phyloP scores from a whole-genome alignment of 1,140 invertebrate genomes.

The Antheraea mylitta region DNA sequence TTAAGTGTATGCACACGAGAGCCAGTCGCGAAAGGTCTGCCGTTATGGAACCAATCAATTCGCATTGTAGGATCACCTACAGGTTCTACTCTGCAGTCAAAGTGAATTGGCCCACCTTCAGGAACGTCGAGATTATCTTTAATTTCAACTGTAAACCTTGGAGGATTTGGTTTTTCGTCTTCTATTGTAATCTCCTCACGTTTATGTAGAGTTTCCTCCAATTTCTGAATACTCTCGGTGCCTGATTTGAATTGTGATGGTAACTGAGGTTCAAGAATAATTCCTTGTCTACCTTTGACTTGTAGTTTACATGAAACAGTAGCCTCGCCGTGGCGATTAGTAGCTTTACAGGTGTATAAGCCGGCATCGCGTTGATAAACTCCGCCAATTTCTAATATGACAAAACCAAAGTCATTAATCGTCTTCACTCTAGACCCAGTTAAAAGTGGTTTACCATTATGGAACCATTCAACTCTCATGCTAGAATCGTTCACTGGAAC shows the following conservation, averaged over 20 bases:
- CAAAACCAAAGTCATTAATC: conserved; percentile 96
- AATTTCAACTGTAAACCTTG: conserved; percentile 91
- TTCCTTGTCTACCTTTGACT: conserved; percentile 91
- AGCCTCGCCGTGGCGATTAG: conserved; percentile 94
- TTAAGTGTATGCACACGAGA: conserved; percentile 94
- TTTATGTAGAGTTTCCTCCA: conserved; percentile 94
- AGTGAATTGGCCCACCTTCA: conserved; percentile 93
- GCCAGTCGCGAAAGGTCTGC: conserved; percentile 91
- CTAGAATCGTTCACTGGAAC: conserved; percentile 95
- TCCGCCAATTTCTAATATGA: conserved; percentile 93
- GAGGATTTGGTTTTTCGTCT: conserved; percentile 92
- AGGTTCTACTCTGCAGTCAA: conserved; percentile 94
- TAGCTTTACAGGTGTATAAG: conserved; percentile 94
- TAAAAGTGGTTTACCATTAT: conserved; percentile 94
- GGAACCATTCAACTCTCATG: conserved; percentile 97
- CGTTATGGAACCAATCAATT: conserved; percentile 97
- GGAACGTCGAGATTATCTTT: conserved; percentile 90
- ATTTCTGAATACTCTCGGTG: conserved; percentile 92
- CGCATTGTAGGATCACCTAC: conserved; percentile 92
- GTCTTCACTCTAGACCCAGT: conserved; percentile 94
- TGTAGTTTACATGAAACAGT: conserved; percentile 91
- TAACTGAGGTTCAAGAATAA: conserved; percentile 94
- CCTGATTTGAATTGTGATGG: conserved; percentile 91
- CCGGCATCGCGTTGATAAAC: conserved; percentile 94
- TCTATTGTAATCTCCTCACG: conserved; percentile 89